Evolutionary conservation across 2,888 invertebrate species (phyloP).

Genomic region (Drosophila peninsularis): DNA sequence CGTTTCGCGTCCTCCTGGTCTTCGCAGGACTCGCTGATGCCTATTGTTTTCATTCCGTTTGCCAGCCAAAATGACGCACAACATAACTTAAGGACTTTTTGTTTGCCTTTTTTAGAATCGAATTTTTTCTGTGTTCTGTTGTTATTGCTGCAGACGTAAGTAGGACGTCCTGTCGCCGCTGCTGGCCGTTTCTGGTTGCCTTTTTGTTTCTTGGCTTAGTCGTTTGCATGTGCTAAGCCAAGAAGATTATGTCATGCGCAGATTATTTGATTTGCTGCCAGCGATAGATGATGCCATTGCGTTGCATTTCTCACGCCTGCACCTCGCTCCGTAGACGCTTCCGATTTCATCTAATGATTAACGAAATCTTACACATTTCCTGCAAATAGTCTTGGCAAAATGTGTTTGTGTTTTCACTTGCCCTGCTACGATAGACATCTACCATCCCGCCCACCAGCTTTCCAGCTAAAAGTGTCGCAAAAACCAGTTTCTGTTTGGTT

Average conservation of each 20-base stretch:
- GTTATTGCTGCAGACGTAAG: conserved; percentile 56
- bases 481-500: conserved; percentile 20
- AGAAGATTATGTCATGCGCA: conserved; percentile 72
- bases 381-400: conserved; percentile 44
- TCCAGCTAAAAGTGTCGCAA: conserved; percentile 55
- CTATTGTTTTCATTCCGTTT: conserved; percentile 66
- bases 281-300: conserved; percentile 60
- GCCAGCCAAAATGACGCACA: conserved; percentile 74
- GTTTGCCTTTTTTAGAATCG: conserved; percentile 81
- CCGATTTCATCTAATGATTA: conserved; percentile 66
- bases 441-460: conserved; percentile 37
- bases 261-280: conserved; percentile 59
- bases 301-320: conserved; percentile 77
- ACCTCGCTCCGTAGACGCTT: conserved; percentile 44
- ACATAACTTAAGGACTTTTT: conserved; percentile 84
- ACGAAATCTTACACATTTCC: conserved; percentile 68
- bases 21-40: conserved; percentile 25
- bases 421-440: conserved; percentile 51
- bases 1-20: conserved; percentile 40
- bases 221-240: conserved; percentile 69
- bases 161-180: conserved; percentile 75
- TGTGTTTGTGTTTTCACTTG: conserved; percentile 72
- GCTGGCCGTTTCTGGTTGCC: conserved; percentile 40
- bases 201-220: conserved; percentile 50
- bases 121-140: conserved; percentile 23